Evolutionary conservation across 1,140 invertebrate genomes (phyloP), one percentile per base, ranked within the genome.

Genomic region (Dinoponera quadriceps): DNA sequence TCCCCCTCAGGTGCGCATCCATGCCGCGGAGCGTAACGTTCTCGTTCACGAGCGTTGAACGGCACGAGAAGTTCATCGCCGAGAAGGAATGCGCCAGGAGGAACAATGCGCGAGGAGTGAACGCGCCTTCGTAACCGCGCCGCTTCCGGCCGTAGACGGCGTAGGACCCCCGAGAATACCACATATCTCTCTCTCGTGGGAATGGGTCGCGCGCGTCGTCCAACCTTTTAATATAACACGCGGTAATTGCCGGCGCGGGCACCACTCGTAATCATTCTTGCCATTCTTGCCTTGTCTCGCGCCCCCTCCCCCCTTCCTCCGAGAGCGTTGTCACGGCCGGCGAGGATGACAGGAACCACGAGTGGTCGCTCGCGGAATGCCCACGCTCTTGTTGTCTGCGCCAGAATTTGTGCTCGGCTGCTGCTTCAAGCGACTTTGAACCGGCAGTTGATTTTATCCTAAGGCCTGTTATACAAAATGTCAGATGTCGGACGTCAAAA

Each of bases 201-300:
- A 90, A 44, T 44, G 38, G 38, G 48, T 65, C 49, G 81, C 57
- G n/a, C n/a, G n/a, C n/a, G n/a, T n/a, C n/a, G 38, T 20, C 85
- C 57, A 82, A 44, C 3, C 83, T 89, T 90, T 86, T 87, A 85
- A 91, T 90, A 90, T 86, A 89, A 87, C 82, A 72, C 80, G 59
- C 78, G n/a, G 65, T 85, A 89, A 90, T 90, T 89, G 82, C 63
- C 69, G n/a, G 57, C 51, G 33, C 38, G 38, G 38, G 38, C 38
- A 27, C 74, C 38, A 27, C 74, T 62, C 38, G 71, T 82, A 89
- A 88, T 55, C 60, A 69, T 80, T 20, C 38, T n/a, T n/a, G n/a
- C n/a, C n/a, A n/a, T n/a, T n/a, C n/a, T n/a, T n/a, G 49, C n/a
- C 66, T 88, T 89, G 86, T 88, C 77, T 86, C 48, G 66, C 78